These are phyloP conservation scores for Halcyon smyrnensis DNA, from an alignment of 2,797 vertebrate species.

Conservation along the genomic window DNA sequence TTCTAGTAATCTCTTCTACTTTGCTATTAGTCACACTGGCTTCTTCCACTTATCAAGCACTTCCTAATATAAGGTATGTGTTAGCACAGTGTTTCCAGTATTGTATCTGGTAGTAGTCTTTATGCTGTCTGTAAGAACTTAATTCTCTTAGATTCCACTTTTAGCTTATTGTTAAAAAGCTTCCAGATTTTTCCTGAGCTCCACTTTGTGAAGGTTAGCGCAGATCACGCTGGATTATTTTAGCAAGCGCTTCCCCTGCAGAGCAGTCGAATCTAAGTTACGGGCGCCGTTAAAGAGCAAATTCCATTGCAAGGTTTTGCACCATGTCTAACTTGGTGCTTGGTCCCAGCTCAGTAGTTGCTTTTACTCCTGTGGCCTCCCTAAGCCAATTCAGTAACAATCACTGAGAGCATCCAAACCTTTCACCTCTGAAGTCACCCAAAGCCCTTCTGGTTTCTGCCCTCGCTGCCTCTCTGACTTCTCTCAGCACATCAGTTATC, in stretches of 20 bases:
- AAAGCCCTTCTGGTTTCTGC: not conserved
- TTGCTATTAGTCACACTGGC: not conserved
- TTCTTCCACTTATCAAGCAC: not conserved
- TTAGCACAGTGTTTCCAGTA: rapidly evolving
- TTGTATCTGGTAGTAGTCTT: not conserved
- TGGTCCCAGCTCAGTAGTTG: not conserved
- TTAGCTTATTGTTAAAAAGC: not conserved
- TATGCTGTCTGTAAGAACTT: not conserved
- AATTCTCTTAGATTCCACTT: not conserved
- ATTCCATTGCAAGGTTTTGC: not conserved
- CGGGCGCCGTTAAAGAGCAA: not conserved
- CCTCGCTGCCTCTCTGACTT: not conserved
- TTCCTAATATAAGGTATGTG: not conserved
- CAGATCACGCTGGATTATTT: not conserved
- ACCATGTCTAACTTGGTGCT: not conserved
- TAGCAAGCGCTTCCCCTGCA: not conserved
- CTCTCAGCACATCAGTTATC: not conserved
- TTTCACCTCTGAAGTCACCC: not conserved
- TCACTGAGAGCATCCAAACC: not conserved
- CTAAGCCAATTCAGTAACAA: not conserved
- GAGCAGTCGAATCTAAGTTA: not conserved
- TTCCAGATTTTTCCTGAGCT: not conserved
- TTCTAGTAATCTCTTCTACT: not conserved
- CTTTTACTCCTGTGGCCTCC: not conserved
- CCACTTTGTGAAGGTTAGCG: not conserved